Base-by-base conservation (phyloP, 2,888 invertebrate species). In the Ditula angustiorana region DNA sequence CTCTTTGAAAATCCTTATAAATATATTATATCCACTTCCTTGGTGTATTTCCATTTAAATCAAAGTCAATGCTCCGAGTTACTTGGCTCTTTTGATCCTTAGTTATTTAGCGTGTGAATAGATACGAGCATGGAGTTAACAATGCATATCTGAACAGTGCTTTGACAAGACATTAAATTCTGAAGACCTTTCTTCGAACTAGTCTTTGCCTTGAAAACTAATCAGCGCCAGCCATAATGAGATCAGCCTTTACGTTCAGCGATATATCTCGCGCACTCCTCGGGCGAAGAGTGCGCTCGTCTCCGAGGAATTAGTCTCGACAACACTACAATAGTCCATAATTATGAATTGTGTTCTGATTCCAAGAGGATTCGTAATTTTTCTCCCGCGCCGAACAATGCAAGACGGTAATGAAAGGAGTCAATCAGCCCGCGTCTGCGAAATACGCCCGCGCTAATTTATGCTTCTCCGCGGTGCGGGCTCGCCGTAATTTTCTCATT, bases 271-370 rank as follows among this genome's bases (percentile, higher is more conserved):
- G 71, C 67, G 67, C 73, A 70, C 73, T 79, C 81, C 80, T 72
- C 77, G 79, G 80, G 83, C 85, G 83, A 81, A 74, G 81, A 85
- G 82, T 78, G 77, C 77, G 77, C 77, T 77, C 81, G 82, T 88
- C 83, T 74, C 76, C 79, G 74, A 80, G 80, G 81, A 88, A 91
- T 90, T 90, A 89, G 79, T 80, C 79, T 81, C 75, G 86, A 88
- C 92, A 87, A 85, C 83, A 76, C 82, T 87, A 92, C 92, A 92
- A 92, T 92, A 90, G 90, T 86, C 92, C 90, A 92, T 92, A 92
- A 92, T 92, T 92, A 91, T 92, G 92, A 92, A 91, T 91, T 91
- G 92, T 91, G 90, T 90, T 87, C 90, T 86, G 85, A 90, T 89
- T 89, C 84, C 79, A 76, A 85, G 85, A 82, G 86, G 85, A 85